Conservation (phyloP, 2,113 vertebrate genomes). For the Sceloporus undulatus region DNA sequence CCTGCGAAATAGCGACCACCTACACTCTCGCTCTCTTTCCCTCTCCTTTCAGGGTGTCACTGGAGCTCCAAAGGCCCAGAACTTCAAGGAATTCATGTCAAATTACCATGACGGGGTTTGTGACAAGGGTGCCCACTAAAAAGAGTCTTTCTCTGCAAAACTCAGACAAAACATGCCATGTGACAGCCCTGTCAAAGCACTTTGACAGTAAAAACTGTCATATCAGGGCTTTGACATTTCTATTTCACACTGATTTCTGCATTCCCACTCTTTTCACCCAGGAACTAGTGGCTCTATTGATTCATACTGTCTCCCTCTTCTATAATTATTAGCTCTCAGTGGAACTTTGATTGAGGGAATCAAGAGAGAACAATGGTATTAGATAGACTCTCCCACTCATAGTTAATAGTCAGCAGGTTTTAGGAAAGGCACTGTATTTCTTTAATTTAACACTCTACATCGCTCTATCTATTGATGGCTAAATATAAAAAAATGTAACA, state of each 20-base stretch:
- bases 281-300: neutral
- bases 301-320: neutral
- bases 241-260: neutral
- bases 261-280: neutral
- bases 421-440: neutral
- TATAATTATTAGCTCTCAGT: neutral
- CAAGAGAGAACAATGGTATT: neutral
- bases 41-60: neutral
- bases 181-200: neutral
- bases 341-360: neutral
- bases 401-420: neutral
- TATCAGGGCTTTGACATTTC: neutral
- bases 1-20: neutral
- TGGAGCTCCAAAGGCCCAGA: neutral
- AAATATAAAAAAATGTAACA: neutral
- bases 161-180: neutral
- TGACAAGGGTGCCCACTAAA: neutral
- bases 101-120: neutral
- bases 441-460: neutral
- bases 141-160: neutral
- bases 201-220: constrained; percentile 33
- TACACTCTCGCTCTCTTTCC: accelerated
- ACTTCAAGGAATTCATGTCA: neutral
- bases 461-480: neutral
- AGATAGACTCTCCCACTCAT: neutral